These are phyloP conservation scores for Spodoptera exigua DNA, from an alignment of 2,888 invertebrate species.

Conservation along the genomic window DNA sequence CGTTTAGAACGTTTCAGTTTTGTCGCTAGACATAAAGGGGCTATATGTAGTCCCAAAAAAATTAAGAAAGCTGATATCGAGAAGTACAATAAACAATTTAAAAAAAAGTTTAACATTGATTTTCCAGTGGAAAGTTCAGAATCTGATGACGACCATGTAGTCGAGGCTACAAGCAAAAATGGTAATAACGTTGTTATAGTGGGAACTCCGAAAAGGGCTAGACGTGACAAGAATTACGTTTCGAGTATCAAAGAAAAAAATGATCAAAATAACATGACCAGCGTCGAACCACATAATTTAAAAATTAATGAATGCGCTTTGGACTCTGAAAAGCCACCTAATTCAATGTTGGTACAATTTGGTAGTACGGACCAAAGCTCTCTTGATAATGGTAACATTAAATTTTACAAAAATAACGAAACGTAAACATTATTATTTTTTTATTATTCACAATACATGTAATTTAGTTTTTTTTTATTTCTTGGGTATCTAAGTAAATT, in stretches of 20 bases:
- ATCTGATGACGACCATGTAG: constrained; percentile 63
- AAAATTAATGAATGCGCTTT: constrained; percentile 22
- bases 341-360: constrained; percentile 72
- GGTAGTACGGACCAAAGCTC: constrained; percentile 63
- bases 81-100: constrained; percentile 70
- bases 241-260: constrained; percentile 11
- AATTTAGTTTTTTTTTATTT: too few relatives aligned
- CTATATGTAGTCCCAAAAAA: constrained; percentile 75
- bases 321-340: constrained; percentile 41
- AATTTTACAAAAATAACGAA: constrained; percentile 12
- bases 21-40: constrained; percentile 79
- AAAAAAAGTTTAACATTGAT: constrained; percentile 73
- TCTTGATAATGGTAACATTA: constrained; percentile 60
- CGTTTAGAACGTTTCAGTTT: constrained; percentile 85
- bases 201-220: constrained; percentile 64
- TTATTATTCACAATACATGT: too few relatives aligned
- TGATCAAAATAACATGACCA: constrained; percentile 10
- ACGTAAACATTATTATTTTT: too few relatives aligned
- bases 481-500: too few relatives aligned
- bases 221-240: constrained; percentile 10
- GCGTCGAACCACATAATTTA: constrained; percentile 9
- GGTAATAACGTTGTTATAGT: constrained; percentile 64
- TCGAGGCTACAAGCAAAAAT: constrained; percentile 30
- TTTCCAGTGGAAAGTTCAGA: constrained; percentile 69
- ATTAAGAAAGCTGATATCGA: constrained; percentile 66